These are phyloP conservation scores for Phortica variegata DNA, from an alignment of 1,140 invertebrate species.

Conservation along the genomic window DNA sequence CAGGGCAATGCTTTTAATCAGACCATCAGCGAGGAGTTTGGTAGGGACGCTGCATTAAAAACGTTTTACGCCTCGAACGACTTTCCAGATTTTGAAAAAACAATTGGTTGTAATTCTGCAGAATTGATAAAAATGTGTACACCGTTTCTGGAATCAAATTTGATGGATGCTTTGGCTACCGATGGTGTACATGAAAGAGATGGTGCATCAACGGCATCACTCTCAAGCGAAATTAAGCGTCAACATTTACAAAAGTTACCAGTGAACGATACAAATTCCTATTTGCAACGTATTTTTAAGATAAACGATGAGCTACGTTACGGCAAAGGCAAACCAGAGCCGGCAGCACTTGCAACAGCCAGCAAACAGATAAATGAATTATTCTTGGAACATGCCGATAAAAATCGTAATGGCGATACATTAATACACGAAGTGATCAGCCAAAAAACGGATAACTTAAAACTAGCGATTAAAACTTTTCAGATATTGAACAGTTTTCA, in stretches of 20 bases:
- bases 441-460: constrained; percentile 31
- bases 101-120: too few relatives aligned
- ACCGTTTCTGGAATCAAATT: background rate
- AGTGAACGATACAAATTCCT: constrained; percentile 13
- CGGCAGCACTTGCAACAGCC: background rate
- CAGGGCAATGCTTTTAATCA: constrained; percentile 15
- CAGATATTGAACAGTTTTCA: constrained; percentile 39
- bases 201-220: too few relatives aligned
- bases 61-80: too few relatives aligned
- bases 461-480: constrained; percentile 33
- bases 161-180: too few relatives aligned
- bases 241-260: too few relatives aligned
- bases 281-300: constrained; percentile 33
- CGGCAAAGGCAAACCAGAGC: constrained; percentile 1
- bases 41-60: constrained; percentile 20
- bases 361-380: constrained; percentile 24
- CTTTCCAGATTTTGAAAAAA: too few relatives aligned
- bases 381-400: constrained; percentile 32
- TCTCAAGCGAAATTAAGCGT: too few relatives aligned
- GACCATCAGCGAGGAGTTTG: constrained; percentile 44
- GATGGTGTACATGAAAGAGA: too few relatives aligned
- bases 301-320: constrained; percentile 25
- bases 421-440: constrained; percentile 44
- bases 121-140: constrained; percentile 27
- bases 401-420: constrained; percentile 37